Conservation (phyloP, 2,888 invertebrate species). For the Ophioninae sp. region DNA sequence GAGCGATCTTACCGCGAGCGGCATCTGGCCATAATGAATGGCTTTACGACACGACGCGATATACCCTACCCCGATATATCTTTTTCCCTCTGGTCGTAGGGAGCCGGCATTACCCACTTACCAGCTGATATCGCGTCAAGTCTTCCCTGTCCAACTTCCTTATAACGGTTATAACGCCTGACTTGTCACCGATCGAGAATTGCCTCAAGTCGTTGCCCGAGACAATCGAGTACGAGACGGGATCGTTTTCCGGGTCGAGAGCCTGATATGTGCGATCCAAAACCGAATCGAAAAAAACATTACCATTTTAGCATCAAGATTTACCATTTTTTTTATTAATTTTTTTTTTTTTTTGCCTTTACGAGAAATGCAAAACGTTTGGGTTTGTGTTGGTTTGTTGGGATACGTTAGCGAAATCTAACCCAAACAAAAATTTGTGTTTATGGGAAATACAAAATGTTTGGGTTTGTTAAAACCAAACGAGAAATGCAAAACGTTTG, state of each 20-base stretch:
- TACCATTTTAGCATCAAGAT: neutral
- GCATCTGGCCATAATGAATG: slow-evolving; percentile 58
- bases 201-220: slow-evolving; percentile 95
- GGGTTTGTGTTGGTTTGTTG: too few species aligned
- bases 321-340: too few species aligned
- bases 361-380: too few species aligned
- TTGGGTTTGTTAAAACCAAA: too few species aligned
- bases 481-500: too few species aligned
- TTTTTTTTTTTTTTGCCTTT: too few species aligned
- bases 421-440: too few species aligned
- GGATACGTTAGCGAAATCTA: too few species aligned
- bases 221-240: slow-evolving; percentile 91
- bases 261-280: slow-evolving; percentile 83
- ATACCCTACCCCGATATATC: slow-evolving; percentile 16
- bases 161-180: slow-evolving; percentile 94
- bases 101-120: slow-evolving; percentile 79
- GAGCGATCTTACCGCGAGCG: slow-evolving; percentile 46
- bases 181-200: slow-evolving; percentile 91
- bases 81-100: slow-evolving; percentile 26
- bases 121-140: slow-evolving; percentile 93
- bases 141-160: slow-evolving; percentile 93
- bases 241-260: slow-evolving; percentile 94
- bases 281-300: neutral
- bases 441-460: too few species aligned
- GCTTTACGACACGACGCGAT: slow-evolving; percentile 49